Evolutionary conservation across 1,140 invertebrate species (phyloP).

Genomic region (Drosophila bocki): DNA sequence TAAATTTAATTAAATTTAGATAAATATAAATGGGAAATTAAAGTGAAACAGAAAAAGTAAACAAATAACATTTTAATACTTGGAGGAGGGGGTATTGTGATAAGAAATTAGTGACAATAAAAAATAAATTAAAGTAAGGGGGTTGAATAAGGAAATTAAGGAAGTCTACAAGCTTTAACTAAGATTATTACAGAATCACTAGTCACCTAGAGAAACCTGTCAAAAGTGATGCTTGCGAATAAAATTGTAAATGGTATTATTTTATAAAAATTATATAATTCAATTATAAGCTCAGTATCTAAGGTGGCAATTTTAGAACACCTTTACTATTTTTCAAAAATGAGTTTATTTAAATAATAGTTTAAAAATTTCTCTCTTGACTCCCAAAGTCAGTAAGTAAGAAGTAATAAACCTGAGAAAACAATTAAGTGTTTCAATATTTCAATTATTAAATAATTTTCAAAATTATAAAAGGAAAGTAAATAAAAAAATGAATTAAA

Average conservation of each 20-base stretch:
- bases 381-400: not conserved
- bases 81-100: not conserved
- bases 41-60: not conserved
- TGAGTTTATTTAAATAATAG: not conserved
- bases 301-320: not conserved
- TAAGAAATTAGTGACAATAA: not conserved
- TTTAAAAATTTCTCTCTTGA: not conserved
- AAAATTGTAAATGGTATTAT: not conserved
- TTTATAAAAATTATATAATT: not conserved
- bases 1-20: not conserved
- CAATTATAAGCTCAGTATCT: not conserved
- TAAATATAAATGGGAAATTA: not conserved
- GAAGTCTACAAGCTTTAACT: too few species aligned
- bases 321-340: not conserved
- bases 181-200: not conserved
- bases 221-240: not conserved
- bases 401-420: not conserved
- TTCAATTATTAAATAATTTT: not conserved
- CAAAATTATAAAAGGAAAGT: not conserved
- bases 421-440: too few species aligned
- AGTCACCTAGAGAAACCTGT: not conserved
- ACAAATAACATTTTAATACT: not conserved
- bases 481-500: not conserved
- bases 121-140: not conserved
- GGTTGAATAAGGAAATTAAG: not conserved